Evolutionary conservation across 2,888 invertebrate species (phyloP), one percentile per base, ranked within the genome.

Genomic region (Acronicta aceris): DNA sequence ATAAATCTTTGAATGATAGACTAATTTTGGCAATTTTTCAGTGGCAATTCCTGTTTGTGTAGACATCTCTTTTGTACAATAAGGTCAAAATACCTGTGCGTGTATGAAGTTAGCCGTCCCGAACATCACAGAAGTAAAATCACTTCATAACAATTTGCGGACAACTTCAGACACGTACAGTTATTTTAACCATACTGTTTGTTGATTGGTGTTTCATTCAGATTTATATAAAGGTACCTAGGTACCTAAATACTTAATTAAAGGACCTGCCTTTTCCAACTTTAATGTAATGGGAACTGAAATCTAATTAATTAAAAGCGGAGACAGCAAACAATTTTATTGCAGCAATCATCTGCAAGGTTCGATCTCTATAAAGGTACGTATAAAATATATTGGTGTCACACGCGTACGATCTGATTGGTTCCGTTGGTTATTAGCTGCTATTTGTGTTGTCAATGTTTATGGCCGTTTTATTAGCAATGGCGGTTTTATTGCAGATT

Each of bases 391-490:
- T 88, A 87, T 87, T 85, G 85, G 80, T 78, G 81, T 76, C 75
- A 81, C 79, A 80, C 79, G 78, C 71, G 67, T 76, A 70, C 79
- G 76, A 80, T 85, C 86, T 88, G 92, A 93, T 92, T 91, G 92
- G 92, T 81, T 83, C 81, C 83, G 75, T 87, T 77, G 86, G 88
- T 92, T 92, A 93, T 92, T 93, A 92, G 91, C 81, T 82, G 85
- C 88, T 92, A 92, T 93, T 93, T 92, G 92, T 91, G 88, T 87
- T 92, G 91, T 92, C 93, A 89, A 91, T 93, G 92, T 93, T 94
- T 94, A 94, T 90, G 87, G 80, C 84, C 77, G 68, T 92, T 94
- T 94, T 93, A 94, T 92, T 90, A 88, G 83, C 87, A 81, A 84
- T 88, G 84, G 85, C 83, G 87, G 83, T 91, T 93, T 93, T 94